Evolutionary conservation across 2,888 invertebrate genomes (phyloP).

Genomic region (Synergus itoensis): DNA sequence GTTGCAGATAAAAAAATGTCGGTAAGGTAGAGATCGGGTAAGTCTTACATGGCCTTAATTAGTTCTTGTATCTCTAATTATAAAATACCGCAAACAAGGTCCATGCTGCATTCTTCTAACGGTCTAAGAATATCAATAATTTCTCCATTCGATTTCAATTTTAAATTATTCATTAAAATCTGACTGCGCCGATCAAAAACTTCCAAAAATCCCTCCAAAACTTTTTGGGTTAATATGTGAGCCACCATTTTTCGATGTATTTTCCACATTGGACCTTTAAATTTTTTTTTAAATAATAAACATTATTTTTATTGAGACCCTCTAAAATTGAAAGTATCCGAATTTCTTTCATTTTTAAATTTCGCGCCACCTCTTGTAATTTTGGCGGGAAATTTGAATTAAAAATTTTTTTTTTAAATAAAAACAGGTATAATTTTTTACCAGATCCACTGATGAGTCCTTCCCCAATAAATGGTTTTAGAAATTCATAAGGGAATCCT

Average conservation of each 20-base stretch:
- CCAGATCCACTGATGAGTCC: constrained; percentile 62
- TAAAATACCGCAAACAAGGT: constrained; percentile 54
- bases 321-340: neutral
- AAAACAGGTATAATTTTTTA: constrained; percentile 39
- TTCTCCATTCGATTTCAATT: constrained; percentile 47
- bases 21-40: neutral
- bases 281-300: neutral
- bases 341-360: neutral
- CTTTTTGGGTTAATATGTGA: constrained; percentile 52
- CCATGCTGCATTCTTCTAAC: constrained; percentile 52
- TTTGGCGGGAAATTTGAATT: neutral
- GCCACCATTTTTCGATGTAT: constrained; percentile 56
- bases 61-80: neutral
- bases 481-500: constrained; percentile 55
- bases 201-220: constrained; percentile 49
- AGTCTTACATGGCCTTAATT: neutral
- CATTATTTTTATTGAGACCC: neutral
- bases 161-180: constrained; percentile 49
- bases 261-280: constrained; percentile 54
- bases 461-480: constrained; percentile 57
- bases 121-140: constrained; percentile 52
- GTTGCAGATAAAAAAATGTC: neutral
- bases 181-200: constrained; percentile 51
- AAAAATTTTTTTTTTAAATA: neutral
- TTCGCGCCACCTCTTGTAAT: neutral